These are phyloP conservation scores for Steinernema scapterisci DNA, from an alignment of 2,888 invertebrate genomes.

Conservation along the genomic window DNA sequence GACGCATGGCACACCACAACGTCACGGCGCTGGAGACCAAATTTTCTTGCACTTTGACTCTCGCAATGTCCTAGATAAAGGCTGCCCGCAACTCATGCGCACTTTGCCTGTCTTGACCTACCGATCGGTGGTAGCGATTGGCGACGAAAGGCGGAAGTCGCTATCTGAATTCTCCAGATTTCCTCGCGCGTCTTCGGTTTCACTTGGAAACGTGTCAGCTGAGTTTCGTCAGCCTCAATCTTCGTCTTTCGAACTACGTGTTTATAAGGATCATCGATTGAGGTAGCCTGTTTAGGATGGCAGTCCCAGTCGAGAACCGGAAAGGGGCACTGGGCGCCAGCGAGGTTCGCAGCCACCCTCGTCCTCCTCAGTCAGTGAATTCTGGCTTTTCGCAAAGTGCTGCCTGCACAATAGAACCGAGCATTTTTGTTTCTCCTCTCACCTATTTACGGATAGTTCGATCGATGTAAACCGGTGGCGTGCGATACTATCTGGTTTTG, in stretches of 20 bases:
- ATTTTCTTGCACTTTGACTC: conserved; percentile 18
- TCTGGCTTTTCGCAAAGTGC: neutral
- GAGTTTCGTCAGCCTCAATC: neutral
- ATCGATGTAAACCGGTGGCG: conserved; percentile 26
- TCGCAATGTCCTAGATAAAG: neutral
- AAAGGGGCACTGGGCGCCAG: neutral
- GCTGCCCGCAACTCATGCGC: neutral
- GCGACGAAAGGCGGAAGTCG: neutral
- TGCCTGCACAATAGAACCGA: neutral
- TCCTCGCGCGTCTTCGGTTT: neutral
- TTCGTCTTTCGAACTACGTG: neutral
- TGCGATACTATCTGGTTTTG: conserved; percentile 29
- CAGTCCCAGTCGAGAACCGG: conserved; percentile 17
- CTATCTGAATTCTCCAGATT: neutral
- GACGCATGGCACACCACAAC: neutral
- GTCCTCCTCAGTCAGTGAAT: neutral
- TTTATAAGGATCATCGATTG: conserved; percentile 16
- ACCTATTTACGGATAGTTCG: conserved; percentile 24
- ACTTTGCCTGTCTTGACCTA: conserved; percentile 27
- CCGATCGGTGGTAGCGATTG: neutral
- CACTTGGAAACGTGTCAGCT: conserved; percentile 1
- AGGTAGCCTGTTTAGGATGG: neutral
- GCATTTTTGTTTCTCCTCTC: neutral
- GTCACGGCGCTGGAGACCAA: conserved; percentile 11
- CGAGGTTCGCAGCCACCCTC: neutral